Evolutionary conservation across 2,113 vertebrate genomes (phyloP).

Genomic region (Polypterus bichir): DNA sequence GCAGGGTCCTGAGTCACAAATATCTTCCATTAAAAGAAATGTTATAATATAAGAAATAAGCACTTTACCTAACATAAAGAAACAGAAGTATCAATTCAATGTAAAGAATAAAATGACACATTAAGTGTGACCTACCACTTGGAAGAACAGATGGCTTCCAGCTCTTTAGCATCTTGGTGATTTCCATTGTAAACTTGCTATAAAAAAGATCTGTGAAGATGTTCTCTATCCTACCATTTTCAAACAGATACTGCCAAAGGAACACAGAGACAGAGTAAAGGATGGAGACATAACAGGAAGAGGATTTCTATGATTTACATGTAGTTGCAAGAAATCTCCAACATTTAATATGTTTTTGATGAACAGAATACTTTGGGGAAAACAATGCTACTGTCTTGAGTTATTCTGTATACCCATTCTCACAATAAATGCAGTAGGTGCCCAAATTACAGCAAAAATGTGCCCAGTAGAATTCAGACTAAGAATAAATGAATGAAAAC

Average conservation of each 20-base stretch:
- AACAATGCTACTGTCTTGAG: too few species aligned
- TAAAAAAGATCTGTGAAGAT: slow-evolving; percentile 95
- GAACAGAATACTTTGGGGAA: too few species aligned
- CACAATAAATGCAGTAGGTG: too few species aligned
- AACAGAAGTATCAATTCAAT: too few species aligned
- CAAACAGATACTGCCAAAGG: slow-evolving; percentile 77
- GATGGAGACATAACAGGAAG: not conserved
- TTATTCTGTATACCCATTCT: too few species aligned
- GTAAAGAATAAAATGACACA: too few species aligned
- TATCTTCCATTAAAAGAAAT: too few species aligned
- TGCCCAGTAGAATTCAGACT: slow-evolving; percentile 49
- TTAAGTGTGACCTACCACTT: slow-evolving; percentile 55
- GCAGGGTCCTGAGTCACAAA: too few species aligned
- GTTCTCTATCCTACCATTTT: slow-evolving; percentile 94
- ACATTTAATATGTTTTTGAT: too few species aligned
- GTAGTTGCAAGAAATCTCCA: too few species aligned
- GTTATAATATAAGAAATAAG: too few species aligned
- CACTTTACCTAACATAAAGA: too few species aligned
- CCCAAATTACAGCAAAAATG: slow-evolving; percentile 47
- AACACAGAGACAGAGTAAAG: slow-evolving; percentile 26
- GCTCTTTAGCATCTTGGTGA: slow-evolving; percentile 72
- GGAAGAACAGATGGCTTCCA: slow-evolving; percentile 79
- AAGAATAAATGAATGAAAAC: slow-evolving; percentile 3
- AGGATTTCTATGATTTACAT: not conserved
- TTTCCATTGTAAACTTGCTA: slow-evolving; percentile 77